These are phyloP conservation scores for Drosophila nigrodunni DNA, from an alignment of 1,140 invertebrate genomes.

Conservation along the genomic window DNA sequence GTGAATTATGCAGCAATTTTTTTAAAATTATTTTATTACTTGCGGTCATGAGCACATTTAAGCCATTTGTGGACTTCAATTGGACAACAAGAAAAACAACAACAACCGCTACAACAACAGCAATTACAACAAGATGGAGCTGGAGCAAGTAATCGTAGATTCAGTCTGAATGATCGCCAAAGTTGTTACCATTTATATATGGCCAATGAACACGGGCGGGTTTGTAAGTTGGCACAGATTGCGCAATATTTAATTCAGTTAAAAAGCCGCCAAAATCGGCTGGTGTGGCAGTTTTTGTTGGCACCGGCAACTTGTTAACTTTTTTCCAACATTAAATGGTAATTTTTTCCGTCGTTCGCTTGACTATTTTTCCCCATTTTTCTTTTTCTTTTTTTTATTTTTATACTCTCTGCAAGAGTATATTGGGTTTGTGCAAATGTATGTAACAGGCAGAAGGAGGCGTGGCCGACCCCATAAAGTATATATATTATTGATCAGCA, in stretches of 20 bases:
- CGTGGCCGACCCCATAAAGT: too few species aligned
- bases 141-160: conserved; percentile 33
- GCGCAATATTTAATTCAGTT: conserved; percentile 81
- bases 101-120: conserved; percentile 46
- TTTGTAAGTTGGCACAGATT: conserved; percentile 60
- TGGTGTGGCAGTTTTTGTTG: conserved; percentile 70
- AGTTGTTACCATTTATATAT: conserved; percentile 82
- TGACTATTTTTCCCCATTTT: conserved; percentile 2
- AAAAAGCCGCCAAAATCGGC: conserved; percentile 72
- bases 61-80: conserved; percentile 77
- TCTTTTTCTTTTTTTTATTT: conserved; percentile 25
- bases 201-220: conserved; percentile 75
- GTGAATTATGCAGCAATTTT: conserved; percentile 77
- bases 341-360: conserved; percentile 62
- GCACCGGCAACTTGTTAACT: conserved; percentile 70
- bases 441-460: too few species aligned
- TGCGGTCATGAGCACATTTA: conserved; percentile 82
- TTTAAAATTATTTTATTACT: conserved; percentile 83
- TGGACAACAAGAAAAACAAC: conserved; percentile 57
- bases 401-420: too few species aligned
- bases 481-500: too few species aligned
- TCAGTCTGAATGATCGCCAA: conserved; percentile 42
- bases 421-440: too few species aligned
- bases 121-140: conserved; percentile 31
- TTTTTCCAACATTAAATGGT: conserved; percentile 68